Evolutionary conservation across 2,113 vertebrate genomes (phyloP), one percentile per base, ranked within the genome.

Genomic region (Rhipidura dahli): DNA sequence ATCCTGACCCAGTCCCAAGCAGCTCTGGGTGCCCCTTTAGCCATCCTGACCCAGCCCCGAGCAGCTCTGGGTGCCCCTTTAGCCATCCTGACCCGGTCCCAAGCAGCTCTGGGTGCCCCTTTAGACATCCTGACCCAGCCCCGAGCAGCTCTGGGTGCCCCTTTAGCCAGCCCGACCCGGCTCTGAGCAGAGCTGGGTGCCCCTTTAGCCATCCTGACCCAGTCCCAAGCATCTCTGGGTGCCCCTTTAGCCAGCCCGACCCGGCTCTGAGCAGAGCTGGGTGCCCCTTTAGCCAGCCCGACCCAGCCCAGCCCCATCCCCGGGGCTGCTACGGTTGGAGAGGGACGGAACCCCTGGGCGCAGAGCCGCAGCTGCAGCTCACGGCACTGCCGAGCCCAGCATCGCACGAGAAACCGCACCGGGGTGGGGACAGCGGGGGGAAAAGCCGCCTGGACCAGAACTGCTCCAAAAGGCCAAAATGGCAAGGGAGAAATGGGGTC

Each of bases 381-480:
- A 0, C 15, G 35, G 56, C 40, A 2, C 33, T 18, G 37, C 44
- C 66, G 7, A 21, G 30, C n/a, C 39, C 60, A 17, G 42, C 35
- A 3, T 4, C 3, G 0, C 9, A 5, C 3, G 1, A 9, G 51
- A 27, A 20, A 23, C 31, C 51, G 1, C n/a, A 3, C 5, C 7
- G 1, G 45, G 18, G 4, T 3, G 7, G 40, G 59, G 22, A 33
- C 19, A 26, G 7, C 27, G 0, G 0, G 16, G 6, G 11, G 53
- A n/a, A 44, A 37, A 40, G n/a, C 22, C 21, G 4, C 4, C 13
- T 14, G 20, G 18, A 1, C 8, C 20, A 2, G 5, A 3, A 16
- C n/a, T 49, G 83, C n/a, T 16, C 59, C 4, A 1, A 3, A 2
- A 40, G 6, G 65, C 12, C 37, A 13, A 15, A 44, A 4, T 0